Conservation (phyloP, 2,797 vertebrate species). For the Enteromius trimaculatus region DNA sequence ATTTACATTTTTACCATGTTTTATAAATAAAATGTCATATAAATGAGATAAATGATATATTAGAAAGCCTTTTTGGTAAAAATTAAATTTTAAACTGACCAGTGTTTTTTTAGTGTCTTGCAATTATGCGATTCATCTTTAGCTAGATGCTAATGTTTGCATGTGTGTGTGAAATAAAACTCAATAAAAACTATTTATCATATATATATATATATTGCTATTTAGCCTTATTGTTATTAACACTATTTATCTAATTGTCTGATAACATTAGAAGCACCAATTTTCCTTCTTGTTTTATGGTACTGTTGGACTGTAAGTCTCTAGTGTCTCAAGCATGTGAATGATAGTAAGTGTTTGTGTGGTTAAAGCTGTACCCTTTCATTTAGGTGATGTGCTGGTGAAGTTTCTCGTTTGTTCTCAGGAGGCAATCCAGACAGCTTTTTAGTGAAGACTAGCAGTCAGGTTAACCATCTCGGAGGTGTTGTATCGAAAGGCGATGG, state of each 20-base stretch:
- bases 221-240: neutral
- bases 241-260: neutral
- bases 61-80: neutral
- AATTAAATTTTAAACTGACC: neutral
- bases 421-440: constrained; percentile 46
- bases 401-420: constrained; percentile 31
- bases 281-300: constrained; percentile 6
- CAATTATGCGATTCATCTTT: neutral
- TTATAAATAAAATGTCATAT: neutral
- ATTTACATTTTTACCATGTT: neutral
- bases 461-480: constrained; percentile 41
- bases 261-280: neutral
- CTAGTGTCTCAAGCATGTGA: neutral
- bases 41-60: neutral
- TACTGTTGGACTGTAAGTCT: neutral
- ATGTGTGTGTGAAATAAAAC: neutral
- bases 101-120: neutral
- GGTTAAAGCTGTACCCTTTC: constrained; percentile 8
- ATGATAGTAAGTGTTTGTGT: constrained; percentile 1
- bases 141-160: neutral
- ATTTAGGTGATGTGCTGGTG: neutral
- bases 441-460: constrained; percentile 65
- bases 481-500: constrained; percentile 44
- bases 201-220: neutral
- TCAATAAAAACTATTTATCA: neutral